These are phyloP conservation scores for Anguilla obscura DNA, from an alignment of 2,797 vertebrate species.

Conservation along the genomic window DNA sequence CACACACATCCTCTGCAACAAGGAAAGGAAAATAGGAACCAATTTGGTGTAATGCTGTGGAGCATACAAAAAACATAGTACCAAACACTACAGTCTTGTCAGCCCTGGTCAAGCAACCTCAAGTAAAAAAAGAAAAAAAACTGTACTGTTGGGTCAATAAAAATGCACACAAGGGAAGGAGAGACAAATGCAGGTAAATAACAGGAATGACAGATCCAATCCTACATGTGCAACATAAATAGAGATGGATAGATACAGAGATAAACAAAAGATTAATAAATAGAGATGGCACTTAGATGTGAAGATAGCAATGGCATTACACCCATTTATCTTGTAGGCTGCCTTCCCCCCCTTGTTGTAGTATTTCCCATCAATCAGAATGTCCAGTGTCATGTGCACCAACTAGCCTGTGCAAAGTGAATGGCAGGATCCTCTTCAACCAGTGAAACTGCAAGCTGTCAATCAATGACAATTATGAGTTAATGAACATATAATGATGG, in stretches of 20 bases:
- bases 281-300: constrained; percentile 71
- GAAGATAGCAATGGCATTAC: constrained; percentile 66
- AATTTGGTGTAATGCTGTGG: not conserved
- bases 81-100: constrained; percentile 18
- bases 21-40: not conserved
- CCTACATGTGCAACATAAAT: constrained; percentile 69
- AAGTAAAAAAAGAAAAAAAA: constrained; percentile 1
- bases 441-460: constrained; percentile 65
- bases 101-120: not conserved
- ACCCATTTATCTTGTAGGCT: constrained; percentile 75
- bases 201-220: constrained; percentile 76
- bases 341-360: constrained; percentile 67
- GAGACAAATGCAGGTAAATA: constrained; percentile 75
- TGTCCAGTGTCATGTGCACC: constrained; percentile 72
- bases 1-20: not conserved
- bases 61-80: not conserved
- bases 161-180: constrained; percentile 48
- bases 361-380: constrained; percentile 82
- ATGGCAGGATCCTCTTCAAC: constrained; percentile 67
- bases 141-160: constrained; percentile 41
- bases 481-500: constrained; percentile 77
- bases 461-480: constrained; percentile 78
- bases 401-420: constrained; percentile 70
- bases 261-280: constrained; percentile 78
- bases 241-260: constrained; percentile 68